Conservation (phyloP, 2,888 invertebrate genomes). For the Electrophaes corylata region DNA sequence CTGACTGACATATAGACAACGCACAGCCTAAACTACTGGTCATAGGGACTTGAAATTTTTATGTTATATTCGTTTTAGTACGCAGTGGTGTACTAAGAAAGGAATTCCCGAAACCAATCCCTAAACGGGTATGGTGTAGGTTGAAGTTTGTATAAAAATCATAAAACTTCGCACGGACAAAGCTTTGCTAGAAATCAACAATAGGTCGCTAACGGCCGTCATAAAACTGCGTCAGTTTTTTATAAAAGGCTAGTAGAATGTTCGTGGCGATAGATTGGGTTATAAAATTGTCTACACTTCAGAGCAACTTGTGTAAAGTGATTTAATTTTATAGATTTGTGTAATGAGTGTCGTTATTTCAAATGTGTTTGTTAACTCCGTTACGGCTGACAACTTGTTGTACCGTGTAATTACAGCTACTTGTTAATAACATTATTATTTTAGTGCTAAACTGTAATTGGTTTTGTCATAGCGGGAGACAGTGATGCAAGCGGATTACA, state of each 20-base stretch:
- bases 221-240: background rate
- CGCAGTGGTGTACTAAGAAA: too few relatives aligned
- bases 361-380: constrained; percentile 7
- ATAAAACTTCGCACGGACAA: too few relatives aligned
- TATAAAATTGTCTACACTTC: constrained; percentile 25
- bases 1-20: too few relatives aligned
- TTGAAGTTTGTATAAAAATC: too few relatives aligned
- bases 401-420: background rate
- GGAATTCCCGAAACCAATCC: too few relatives aligned
- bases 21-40: too few relatives aligned
- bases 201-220: too few relatives aligned
- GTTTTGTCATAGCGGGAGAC: background rate
- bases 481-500: too few relatives aligned
- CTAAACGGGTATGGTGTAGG: too few relatives aligned
- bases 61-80: too few relatives aligned
- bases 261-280: constrained; percentile 16
- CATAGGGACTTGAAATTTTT: too few relatives aligned
- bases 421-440: background rate
- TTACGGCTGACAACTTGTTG: constrained; percentile 7
- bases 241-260: background rate
- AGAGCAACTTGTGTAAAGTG: constrained; percentile 3
- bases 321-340: constrained; percentile 25
- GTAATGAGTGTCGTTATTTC: constrained; percentile 13
- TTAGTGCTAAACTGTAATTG: background rate
- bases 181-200: too few relatives aligned